Conservation (phyloP, 2,113 vertebrate genomes). For the Pseudorhombus dupliciocellatus region DNA sequence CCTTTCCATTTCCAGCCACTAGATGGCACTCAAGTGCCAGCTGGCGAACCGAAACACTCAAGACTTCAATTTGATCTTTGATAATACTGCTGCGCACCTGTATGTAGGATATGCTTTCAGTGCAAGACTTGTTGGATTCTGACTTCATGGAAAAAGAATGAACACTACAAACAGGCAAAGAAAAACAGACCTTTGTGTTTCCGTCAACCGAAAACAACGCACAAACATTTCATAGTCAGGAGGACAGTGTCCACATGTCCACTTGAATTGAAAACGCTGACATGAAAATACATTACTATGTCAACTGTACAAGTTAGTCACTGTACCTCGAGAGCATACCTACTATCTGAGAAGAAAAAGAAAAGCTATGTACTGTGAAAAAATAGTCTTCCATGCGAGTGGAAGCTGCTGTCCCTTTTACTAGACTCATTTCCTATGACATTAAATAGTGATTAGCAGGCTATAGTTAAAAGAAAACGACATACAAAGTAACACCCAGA, state of each 20-base stretch:
- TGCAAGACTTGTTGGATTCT: slow-evolving; percentile 78
- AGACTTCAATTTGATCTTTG: slow-evolving; percentile 74
- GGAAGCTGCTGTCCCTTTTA: slow-evolving; percentile 80
- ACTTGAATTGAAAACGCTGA: slow-evolving; percentile 59
- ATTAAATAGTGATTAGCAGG: slow-evolving; percentile 85
- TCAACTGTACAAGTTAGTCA: slow-evolving; percentile 79
- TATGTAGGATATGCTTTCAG: slow-evolving; percentile 80
- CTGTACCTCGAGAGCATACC: slow-evolving; percentile 76
- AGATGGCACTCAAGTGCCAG: slow-evolving; percentile 67
- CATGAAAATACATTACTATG: slow-evolving; percentile 77
- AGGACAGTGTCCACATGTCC: slow-evolving; percentile 52
- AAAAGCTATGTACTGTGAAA: slow-evolving; percentile 73
- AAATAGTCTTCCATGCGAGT: slow-evolving; percentile 75
- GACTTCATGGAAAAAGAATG: slow-evolving; percentile 55
- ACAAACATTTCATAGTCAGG: slow-evolving; percentile 57
- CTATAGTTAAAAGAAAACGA: slow-evolving; percentile 69
- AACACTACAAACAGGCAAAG: slow-evolving; percentile 52
- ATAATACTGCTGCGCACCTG: slow-evolving; percentile 83
- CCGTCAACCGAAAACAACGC: slow-evolving; percentile 55
- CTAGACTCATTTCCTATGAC: slow-evolving; percentile 74
- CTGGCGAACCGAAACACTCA: slow-evolving; percentile 48
- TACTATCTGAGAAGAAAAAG: slow-evolving; percentile 64
- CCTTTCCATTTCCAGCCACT: slow-evolving; percentile 58
- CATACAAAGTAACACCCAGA: slow-evolving; percentile 68
- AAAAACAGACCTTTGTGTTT: slow-evolving; percentile 58